A percentile compares a stretch with the other conserved stretches of the same genome.
Conservation (phyloP, 2,797 vertebrate species). For the Paratrypauchen microcephalus region DNA sequence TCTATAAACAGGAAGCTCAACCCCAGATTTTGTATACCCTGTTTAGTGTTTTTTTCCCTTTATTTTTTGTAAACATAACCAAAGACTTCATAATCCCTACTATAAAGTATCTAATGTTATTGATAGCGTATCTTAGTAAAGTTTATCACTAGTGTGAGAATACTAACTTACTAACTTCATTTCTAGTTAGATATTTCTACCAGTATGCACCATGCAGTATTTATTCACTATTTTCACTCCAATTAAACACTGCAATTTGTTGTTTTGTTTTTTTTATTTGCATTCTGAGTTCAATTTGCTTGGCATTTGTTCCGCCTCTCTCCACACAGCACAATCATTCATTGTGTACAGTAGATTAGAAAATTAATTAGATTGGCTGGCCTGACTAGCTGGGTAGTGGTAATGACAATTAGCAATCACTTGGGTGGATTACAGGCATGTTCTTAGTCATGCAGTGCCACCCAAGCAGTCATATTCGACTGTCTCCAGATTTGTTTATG, state of each 20-base stretch:
- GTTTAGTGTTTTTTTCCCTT: not conserved
- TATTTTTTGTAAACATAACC: not conserved
- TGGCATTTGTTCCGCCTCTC: not conserved
- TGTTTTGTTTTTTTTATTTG: not conserved
- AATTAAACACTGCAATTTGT: not conserved
- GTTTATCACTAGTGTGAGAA: not conserved
- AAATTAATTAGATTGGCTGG: not conserved
- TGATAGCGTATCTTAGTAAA: not conserved
- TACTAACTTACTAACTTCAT: not conserved
- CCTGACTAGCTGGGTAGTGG: not conserved
- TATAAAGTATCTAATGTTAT: not conserved
- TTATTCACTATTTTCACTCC: too few relatives aligned
- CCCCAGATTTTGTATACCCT: not conserved
- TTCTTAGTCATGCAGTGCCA: not conserved
- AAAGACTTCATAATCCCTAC: too few relatives aligned
- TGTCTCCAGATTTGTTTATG: not conserved
- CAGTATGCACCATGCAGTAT: not conserved
- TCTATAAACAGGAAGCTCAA: not conserved
- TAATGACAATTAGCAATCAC: slow-evolving; percentile 5
- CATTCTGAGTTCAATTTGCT: not conserved
- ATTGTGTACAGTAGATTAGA: not conserved
- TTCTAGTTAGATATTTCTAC: not conserved
- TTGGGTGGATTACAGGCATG: not conserved
- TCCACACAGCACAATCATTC: not conserved
- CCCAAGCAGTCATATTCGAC: not conserved